phyloP scores from a whole-genome alignment of 2,113 vertebrate species.

The Anolis sagrei region DNA sequence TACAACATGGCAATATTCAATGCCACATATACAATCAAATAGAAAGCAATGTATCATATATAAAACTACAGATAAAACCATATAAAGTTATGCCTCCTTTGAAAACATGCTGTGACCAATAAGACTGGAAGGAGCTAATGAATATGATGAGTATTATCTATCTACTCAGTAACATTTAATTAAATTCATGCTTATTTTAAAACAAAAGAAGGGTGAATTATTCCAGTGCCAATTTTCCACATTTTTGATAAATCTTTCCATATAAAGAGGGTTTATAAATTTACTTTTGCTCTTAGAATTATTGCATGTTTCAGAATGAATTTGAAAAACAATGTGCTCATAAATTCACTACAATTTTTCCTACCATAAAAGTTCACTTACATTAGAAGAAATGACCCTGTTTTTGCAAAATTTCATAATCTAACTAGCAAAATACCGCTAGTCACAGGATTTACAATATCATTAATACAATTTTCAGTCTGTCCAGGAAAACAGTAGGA shows the following conservation, averaged over 20 bases:
- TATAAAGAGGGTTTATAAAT: conserved; percentile 19
- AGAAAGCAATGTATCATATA: no score
- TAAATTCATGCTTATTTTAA: conserved; percentile 17
- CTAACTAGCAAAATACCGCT: conserved; percentile 31
- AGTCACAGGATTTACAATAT: background rate
- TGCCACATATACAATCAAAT: no score
- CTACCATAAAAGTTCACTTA: conserved; percentile 40
- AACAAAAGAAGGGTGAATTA: background rate
- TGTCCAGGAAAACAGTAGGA: conserved; percentile 6
- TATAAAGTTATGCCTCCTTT: background rate
- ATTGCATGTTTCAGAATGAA: conserved; percentile 23
- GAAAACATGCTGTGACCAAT: background rate
- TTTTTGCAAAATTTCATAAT: conserved; percentile 14
- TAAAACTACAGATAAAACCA: no score
- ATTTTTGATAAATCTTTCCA: conserved; percentile 1
- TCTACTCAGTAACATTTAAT: conserved; percentile 6
- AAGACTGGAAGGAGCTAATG: background rate
- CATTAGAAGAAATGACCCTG: conserved; percentile 27
- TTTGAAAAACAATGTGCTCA: conserved; percentile 36
- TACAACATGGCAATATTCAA: no score
- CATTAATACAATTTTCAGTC: background rate
- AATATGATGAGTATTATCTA: background rate
- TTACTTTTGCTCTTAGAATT: conserved; percentile 20
- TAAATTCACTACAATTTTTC: conserved; percentile 24
- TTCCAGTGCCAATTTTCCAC: conserved; percentile 20